These are phyloP conservation scores for Eumeta japonica DNA, from an alignment of 1,140 invertebrate species.

Conservation along the genomic window DNA sequence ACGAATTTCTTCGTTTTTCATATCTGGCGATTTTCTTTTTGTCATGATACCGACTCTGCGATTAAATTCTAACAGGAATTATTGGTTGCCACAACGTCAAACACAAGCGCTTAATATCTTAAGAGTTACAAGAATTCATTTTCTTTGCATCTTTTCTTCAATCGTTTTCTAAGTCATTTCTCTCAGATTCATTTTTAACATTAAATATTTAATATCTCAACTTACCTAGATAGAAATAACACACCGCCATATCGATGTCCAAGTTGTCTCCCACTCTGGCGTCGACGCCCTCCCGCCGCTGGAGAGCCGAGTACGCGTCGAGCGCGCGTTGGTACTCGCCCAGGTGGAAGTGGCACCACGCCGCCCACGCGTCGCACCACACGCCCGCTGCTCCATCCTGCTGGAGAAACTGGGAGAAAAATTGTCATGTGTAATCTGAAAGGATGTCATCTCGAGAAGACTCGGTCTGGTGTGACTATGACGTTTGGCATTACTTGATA, in stretches of 20 bases:
- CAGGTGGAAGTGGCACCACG: constrained; percentile 92
- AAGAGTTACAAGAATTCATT: too few relatives aligned
- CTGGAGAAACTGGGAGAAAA: constrained; percentile 32
- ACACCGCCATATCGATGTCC: constrained; percentile 84
- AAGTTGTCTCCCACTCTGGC: constrained; percentile 55
- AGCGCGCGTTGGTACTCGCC: constrained; percentile 89
- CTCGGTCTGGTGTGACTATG: neutral
- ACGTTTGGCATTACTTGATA: neutral
- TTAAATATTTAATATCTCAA: too few relatives aligned
- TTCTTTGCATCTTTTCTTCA: too few relatives aligned
- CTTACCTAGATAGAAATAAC: constrained; percentile 92
- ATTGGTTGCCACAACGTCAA: too few relatives aligned
- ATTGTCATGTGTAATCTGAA: neutral
- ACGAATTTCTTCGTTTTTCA: too few relatives aligned
- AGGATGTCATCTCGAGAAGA: neutral
- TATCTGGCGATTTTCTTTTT: too few relatives aligned
- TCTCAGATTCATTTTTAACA: too few relatives aligned
- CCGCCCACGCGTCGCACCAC: constrained; percentile 82
- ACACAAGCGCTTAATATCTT: too few relatives aligned
- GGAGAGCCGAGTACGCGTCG: constrained; percentile 66
- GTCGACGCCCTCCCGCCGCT: constrained; percentile 33
- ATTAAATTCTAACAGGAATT: too few relatives aligned
- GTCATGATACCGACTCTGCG: too few relatives aligned
- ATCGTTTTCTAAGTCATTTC: too few relatives aligned
- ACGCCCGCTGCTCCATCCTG: constrained; percentile 58